phyloP scores from a whole-genome alignment of 2,797 vertebrate genomes.

The Eutrigla gurnardus region DNA sequence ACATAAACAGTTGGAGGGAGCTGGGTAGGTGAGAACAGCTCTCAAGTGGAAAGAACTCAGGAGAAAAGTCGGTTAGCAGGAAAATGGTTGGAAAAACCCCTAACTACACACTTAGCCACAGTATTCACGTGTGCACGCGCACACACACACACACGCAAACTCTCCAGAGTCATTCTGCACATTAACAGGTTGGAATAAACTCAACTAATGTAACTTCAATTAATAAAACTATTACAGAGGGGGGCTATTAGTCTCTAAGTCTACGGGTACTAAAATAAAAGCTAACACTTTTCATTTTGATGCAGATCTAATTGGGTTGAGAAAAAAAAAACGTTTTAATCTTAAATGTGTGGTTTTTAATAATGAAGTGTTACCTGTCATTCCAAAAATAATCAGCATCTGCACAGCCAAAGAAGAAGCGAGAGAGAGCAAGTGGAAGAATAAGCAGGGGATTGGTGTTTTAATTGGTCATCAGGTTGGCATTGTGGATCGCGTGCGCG shows the following conservation, averaged over 20 bases:
- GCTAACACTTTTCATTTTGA: conserved; percentile 61
- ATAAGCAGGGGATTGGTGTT: conserved; percentile 81
- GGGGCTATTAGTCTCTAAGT: conserved; percentile 47
- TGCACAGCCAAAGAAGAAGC: conserved; percentile 48
- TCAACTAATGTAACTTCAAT: conserved; percentile 57
- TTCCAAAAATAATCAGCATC: conserved; percentile 73
- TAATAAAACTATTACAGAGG: conserved; percentile 64
- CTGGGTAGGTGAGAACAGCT: conserved; percentile 43
- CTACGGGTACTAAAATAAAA: conserved; percentile 60
- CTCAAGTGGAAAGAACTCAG: conserved; percentile 64
- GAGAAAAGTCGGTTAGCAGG: conserved; percentile 48
- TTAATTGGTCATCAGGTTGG: conserved; percentile 80
- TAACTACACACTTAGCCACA: conserved; percentile 19
- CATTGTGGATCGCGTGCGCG: conserved; percentile 38
- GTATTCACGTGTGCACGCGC: neutral
- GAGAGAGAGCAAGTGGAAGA: conserved; percentile 50
- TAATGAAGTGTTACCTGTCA: conserved; percentile 78
- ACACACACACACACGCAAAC: conserved; percentile 18
- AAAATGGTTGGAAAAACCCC: conserved; percentile 46
- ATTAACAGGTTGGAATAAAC: conserved; percentile 56
- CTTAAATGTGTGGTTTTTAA: conserved; percentile 70
- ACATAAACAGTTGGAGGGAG: conserved; percentile 35
- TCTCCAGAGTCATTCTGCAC: conserved; percentile 41
- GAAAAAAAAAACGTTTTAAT: conserved; percentile 65
- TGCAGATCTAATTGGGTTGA: conserved; percentile 69